phyloP scores from a whole-genome alignment of 2,113 vertebrate species.

The Scomber japonicus region DNA sequence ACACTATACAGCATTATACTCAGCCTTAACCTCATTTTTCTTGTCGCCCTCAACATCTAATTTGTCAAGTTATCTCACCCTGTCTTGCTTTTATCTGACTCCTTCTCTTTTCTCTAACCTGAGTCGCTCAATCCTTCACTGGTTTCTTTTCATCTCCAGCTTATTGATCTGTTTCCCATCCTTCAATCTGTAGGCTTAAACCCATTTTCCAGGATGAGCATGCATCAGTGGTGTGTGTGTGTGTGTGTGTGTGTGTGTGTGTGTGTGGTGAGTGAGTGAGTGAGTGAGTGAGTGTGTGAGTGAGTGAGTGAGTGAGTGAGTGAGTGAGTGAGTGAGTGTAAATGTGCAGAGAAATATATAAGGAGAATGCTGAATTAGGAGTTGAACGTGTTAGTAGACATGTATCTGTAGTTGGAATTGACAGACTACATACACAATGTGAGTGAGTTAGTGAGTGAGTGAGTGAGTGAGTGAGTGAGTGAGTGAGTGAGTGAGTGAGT shows the following conservation, averaged over 20 bases:
- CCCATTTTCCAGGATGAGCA: constrained; percentile 5
- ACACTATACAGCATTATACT: neutral
- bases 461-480: too few relatives aligned
- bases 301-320: too few relatives aligned
- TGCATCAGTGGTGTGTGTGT: too few relatives aligned
- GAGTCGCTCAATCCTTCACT: neutral
- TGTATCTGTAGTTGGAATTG: neutral
- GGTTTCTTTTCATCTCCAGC: neutral
- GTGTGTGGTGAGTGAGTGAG: too few relatives aligned
- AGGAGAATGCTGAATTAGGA: constrained; percentile 2
- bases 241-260: too few relatives aligned
- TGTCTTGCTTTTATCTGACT: neutral
- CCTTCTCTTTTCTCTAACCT: too few relatives aligned
- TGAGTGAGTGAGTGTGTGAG: too few relatives aligned
- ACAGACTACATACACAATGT: neutral
- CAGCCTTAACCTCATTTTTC: neutral
- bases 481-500: too few relatives aligned
- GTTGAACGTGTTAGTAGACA: neutral
- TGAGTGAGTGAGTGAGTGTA: too few relatives aligned
- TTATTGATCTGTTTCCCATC: neutral
- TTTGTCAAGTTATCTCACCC: neutral
- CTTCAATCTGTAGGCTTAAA: constrained; percentile 16
- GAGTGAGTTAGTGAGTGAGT: too few relatives aligned
- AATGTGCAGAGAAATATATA: neutral
- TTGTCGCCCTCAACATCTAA: neutral